Evolutionary conservation across 2,797 vertebrate genomes (phyloP), one percentile per base, ranked within the genome.

Genomic region (Squalus acanthias): DNA sequence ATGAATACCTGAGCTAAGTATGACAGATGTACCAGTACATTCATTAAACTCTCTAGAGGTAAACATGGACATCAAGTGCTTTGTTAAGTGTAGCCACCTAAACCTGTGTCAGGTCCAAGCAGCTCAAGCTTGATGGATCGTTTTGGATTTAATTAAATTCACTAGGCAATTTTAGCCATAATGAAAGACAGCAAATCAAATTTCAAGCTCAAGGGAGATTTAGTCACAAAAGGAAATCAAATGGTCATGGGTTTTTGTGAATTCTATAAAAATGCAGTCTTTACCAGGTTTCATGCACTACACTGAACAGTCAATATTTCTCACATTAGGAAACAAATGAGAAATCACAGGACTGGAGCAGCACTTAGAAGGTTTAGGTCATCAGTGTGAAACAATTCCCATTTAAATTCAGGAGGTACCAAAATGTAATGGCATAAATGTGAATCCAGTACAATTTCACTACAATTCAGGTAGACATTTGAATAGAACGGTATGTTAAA

Each of bases 61-160:
- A 96, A 96, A 33, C 3, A 96, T 93, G 63, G 88, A 74, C 95
- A 91, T 96, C 87, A 96, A 96, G 67, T 74, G 67, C 26, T 91
- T 93, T 93, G 96, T 91, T 70, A 72, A 67, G 46, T 57, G 67
- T 29, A 91, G 67, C 88, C 96, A 46, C 46, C 67, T 46, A 65
- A 67, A 60, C 67, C 53, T 53, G 12, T 95, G 95, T 74, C 67
- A 72, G 95, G 69, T 76, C 39, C 67, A 95, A 74, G 20, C 53
- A 60, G 24, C 60, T 95, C 26, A 15, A 95, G 39, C 95, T 95
- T 95, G 39, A 95, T 95, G 95, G 69, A 72, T 95, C 15, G 4
- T 95, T 74, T 95, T 57, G 22, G 26, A 74, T 74, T 95, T 76
- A 76, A 95, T 95, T 92, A 92, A 65, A 92, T 65, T 65, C 57